Percentiles rank a stretch among this genome's conserved stretches.
These are phyloP conservation scores for Neodiprion fabricii DNA, from an alignment of 1,140 invertebrate species.

Conservation along the genomic window DNA sequence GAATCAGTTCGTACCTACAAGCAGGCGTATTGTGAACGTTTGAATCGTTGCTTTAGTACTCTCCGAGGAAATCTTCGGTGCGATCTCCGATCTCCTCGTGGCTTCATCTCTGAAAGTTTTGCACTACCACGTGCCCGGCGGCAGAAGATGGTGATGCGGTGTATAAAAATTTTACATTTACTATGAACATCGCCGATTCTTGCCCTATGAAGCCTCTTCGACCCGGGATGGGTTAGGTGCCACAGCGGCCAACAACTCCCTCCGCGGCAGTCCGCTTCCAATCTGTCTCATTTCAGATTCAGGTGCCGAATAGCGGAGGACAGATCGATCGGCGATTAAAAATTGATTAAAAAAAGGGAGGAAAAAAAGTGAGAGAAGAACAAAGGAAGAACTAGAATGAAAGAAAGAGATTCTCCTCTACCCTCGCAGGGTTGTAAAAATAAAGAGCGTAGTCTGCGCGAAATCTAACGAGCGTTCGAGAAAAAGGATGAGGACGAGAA, in stretches of 20 bases:
- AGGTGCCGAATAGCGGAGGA: background rate
- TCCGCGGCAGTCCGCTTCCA: background rate
- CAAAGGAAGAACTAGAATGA: too few relatives aligned
- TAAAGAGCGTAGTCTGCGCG: too few relatives aligned
- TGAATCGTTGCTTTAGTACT: constrained; percentile 24
- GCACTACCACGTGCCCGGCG: too few relatives aligned
- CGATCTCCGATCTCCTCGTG: constrained; percentile 24
- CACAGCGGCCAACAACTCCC: background rate
- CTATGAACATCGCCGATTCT: constrained; percentile 32
- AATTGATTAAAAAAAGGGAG: background rate
- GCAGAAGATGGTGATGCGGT: background rate
- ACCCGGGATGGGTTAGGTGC: too few relatives aligned
- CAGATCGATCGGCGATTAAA: background rate
- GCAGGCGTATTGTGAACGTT: background rate
- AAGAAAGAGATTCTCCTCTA: too few relatives aligned
- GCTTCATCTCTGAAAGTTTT: background rate
- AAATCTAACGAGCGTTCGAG: too few relatives aligned
- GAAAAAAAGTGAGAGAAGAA: too few relatives aligned
- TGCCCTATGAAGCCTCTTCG: background rate
- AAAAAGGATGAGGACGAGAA: too few relatives aligned
- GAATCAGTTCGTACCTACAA: background rate
- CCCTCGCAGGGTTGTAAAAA: too few relatives aligned
- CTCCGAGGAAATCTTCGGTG: constrained; percentile 47
- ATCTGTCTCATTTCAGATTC: background rate
- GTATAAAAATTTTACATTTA: constrained; percentile 41